Conservation (phyloP, 2,888 invertebrate species). For the Nemotelus nigrinus region DNA sequence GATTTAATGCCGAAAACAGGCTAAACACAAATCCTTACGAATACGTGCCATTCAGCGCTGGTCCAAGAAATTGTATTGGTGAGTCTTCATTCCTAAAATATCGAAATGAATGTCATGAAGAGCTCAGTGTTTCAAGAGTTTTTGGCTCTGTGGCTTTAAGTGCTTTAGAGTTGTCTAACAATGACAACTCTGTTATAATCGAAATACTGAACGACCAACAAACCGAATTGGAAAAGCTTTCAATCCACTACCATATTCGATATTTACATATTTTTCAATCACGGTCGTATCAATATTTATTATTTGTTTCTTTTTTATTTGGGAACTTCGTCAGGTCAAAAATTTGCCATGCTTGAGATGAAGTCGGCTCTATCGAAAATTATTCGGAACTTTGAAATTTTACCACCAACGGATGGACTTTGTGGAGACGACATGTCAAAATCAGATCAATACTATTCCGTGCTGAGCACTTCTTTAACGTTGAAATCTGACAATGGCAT, state of each 20-base stretch:
- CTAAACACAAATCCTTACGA: slow-evolving; percentile 65
- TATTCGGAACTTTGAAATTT: slow-evolving; percentile 65
- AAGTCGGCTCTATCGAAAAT: slow-evolving; percentile 68
- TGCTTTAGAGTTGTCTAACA: slow-evolving; percentile 54
- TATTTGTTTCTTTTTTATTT: neutral
- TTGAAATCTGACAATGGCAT: slow-evolving; percentile 66
- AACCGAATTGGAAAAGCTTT: neutral
- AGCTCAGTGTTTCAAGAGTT: too few species aligned
- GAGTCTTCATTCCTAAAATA: neutral
- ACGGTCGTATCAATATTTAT: too few species aligned
- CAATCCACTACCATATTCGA: neutral
- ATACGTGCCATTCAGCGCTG: slow-evolving; percentile 73
- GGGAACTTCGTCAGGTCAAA: slow-evolving; percentile 61
- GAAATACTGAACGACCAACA: neutral
- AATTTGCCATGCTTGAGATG: slow-evolving; percentile 68
- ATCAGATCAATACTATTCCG: slow-evolving; percentile 62
- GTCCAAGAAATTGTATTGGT: slow-evolving; percentile 71
- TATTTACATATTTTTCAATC: too few species aligned
- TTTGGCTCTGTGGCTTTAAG: too few species aligned
- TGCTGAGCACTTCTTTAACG: slow-evolving; percentile 65
- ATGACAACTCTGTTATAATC: neutral
- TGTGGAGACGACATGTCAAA: slow-evolving; percentile 50
- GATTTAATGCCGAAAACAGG: slow-evolving; percentile 65
- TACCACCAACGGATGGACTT: slow-evolving; percentile 59
- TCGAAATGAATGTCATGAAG: too few species aligned